Percentiles rank a stretch among this genome's conserved stretches.
phyloP scores from a whole-genome alignment of 2,113 vertebrate species.

The Clinocottus analis region DNA sequence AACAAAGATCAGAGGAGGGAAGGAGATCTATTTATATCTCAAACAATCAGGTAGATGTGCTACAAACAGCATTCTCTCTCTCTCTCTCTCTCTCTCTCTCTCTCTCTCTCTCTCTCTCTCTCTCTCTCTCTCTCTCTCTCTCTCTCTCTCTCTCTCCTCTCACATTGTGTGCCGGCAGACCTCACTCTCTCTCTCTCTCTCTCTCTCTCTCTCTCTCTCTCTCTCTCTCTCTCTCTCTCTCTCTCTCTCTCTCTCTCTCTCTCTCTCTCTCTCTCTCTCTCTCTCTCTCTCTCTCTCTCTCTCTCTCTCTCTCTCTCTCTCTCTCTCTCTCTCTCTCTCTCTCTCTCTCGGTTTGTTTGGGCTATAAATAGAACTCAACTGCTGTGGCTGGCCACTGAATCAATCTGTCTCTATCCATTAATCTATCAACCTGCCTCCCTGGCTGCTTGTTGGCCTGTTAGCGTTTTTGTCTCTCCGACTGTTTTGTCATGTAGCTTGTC shows the following conservation, averaged over 20 bases:
- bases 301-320: neutral
- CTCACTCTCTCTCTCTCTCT: too few relatives aligned
- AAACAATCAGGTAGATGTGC: conserved; percentile 57
- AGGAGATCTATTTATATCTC: conserved; percentile 62
- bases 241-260: too few relatives aligned
- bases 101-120: too few relatives aligned
- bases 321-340: too few relatives aligned
- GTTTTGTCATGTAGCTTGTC: conserved; percentile 37
- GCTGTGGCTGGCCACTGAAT: conserved; percentile 60
- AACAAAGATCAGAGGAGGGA: conserved; percentile 4
- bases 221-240: too few relatives aligned
- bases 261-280: conserved; percentile 2
- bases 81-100: conserved; percentile 2
- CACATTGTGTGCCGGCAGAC: too few relatives aligned
- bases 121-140: too few relatives aligned
- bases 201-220: too few relatives aligned
- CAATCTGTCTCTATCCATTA: conserved; percentile 67
- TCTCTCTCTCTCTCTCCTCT: too few relatives aligned
- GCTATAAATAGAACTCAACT: conserved; percentile 73
- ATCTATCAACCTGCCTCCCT: conserved; percentile 56
- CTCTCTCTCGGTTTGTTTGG: conserved; percentile 48
- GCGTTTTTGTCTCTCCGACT: conserved; percentile 35
- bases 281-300: conserved; percentile 18
- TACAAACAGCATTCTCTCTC: conserved; percentile 44
- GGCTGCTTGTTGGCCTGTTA: conserved; percentile 42